These are phyloP conservation scores for Meleagris gallopavo DNA, from an alignment of 2,113 vertebrate species.

Conservation along the genomic window DNA sequence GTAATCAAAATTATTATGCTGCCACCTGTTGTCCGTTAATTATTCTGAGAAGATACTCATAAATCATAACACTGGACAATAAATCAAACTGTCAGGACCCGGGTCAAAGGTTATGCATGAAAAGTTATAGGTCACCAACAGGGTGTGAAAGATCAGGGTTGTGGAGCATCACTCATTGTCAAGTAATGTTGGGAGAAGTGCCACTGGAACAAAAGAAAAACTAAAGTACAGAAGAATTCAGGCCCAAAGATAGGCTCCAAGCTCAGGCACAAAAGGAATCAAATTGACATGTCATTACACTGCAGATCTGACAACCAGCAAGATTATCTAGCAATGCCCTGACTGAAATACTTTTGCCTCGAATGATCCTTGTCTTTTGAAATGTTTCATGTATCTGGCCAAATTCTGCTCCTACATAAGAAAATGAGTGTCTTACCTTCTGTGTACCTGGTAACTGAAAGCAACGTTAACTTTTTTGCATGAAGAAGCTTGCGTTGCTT, in stretches of 20 bases:
- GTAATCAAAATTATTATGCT: constrained; percentile 89
- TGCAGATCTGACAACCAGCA: constrained; percentile 79
- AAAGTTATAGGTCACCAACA: constrained; percentile 93
- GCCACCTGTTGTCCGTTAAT: constrained; percentile 99
- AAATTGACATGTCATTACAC: constrained; percentile 92
- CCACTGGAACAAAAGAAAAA: constrained; percentile 91
- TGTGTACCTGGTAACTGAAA: constrained; percentile 25
- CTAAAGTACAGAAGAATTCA: constrained; percentile 88
- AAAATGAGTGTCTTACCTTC: constrained; percentile 26
- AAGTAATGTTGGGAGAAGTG: constrained; percentile 89
- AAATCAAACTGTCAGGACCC: constrained; percentile 98
- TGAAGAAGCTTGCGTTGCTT: background rate
- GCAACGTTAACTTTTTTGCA: background rate
- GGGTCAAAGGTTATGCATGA: constrained; percentile 90
- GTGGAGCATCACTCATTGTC: constrained; percentile 97
- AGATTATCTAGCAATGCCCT: constrained; percentile 81
- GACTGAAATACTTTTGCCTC: constrained; percentile 50
- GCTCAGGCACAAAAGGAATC: constrained; percentile 86
- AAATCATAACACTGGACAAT: constrained; percentile 99
- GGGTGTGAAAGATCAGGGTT: constrained; percentile 91
- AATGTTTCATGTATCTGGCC: constrained; percentile 32
- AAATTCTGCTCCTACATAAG: constrained; percentile 46
- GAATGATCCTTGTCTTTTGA: constrained; percentile 73
- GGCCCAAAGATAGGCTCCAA: constrained; percentile 79
- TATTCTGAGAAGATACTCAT: constrained; percentile 98